Conservation (phyloP, 1,140 invertebrate species). For the Zaprionus davidi region DNA sequence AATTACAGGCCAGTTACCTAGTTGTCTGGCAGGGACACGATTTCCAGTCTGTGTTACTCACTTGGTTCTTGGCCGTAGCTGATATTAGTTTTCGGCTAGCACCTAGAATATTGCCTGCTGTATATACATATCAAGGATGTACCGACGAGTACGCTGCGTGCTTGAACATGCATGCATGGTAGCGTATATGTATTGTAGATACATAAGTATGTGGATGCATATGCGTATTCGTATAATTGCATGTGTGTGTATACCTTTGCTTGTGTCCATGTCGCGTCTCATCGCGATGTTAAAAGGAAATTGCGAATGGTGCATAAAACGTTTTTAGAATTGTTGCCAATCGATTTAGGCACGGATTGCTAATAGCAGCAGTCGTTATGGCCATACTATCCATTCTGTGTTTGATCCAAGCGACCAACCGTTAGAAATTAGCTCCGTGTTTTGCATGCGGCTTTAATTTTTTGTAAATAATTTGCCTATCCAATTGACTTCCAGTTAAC, state of each 20-base stretch:
- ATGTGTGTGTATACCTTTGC: neutral
- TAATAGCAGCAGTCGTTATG: constrained; percentile 42
- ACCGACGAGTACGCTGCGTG: neutral
- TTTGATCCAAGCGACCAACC: neutral
- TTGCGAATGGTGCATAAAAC: constrained; percentile 80
- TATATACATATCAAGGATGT: constrained; percentile 6
- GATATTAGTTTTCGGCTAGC: neutral
- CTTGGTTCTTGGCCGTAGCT: no score
- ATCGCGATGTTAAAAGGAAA: constrained; percentile 73
- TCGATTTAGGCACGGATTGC: constrained; percentile 76
- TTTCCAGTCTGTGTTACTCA: no score
- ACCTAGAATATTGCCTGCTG: neutral
- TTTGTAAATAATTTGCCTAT: no score
- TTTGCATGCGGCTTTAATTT: neutral
- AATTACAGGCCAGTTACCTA: no score
- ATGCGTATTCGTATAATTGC: neutral
- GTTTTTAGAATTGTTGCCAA: constrained; percentile 81
- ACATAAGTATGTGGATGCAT: neutral
- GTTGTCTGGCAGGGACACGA: no score
- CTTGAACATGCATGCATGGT: constrained; percentile 2
- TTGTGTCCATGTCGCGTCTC: constrained; percentile 27
- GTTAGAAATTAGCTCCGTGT: neutral
- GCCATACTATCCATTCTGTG: constrained; percentile 10
- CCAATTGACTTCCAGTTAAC: neutral
- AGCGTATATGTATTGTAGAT: no score